Percentiles rank a stretch among this genome's conserved stretches.
These are phyloP conservation scores for Cyprinus carpio DNA, from an alignment of 2,113 vertebrate species.

Conservation along the genomic window DNA sequence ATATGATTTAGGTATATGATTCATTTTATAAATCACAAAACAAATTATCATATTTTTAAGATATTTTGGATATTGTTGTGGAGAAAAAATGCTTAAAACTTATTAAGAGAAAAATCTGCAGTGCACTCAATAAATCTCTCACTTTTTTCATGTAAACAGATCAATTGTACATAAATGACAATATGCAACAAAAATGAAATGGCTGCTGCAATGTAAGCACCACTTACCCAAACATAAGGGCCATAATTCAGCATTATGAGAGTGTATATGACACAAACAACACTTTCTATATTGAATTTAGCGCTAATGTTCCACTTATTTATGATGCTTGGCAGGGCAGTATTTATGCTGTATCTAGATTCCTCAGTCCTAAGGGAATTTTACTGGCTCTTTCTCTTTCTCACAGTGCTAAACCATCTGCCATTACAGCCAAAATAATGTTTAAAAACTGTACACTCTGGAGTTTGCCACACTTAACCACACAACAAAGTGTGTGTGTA, in stretches of 20 bases:
- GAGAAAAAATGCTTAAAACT: background rate
- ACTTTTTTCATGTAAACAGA: background rate
- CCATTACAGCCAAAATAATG: background rate
- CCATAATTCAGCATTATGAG: slow-evolving; percentile 28
- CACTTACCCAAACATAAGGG: background rate
- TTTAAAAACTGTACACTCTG: background rate
- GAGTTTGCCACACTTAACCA: background rate
- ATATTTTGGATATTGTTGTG: background rate
- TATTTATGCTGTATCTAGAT: background rate
- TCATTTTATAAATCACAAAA: background rate
- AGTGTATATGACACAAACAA: background rate
- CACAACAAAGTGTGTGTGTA: background rate
- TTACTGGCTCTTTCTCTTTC: background rate
- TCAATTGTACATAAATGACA: background rate
- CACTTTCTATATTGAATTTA: slow-evolving; percentile 20
- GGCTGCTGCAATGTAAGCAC: slow-evolving; percentile 11
- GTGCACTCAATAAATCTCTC: background rate
- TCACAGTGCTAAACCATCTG: slow-evolving; percentile 11
- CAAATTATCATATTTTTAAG: background rate
- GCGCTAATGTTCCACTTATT: slow-evolving; percentile 17
- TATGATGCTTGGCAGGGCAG: slow-evolving; percentile 26
- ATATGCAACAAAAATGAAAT: slow-evolving; percentile 31
- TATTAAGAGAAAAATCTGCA: background rate
- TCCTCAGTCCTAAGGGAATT: background rate
- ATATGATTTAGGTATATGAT: background rate